Evolutionary conservation across 2,888 invertebrate genomes (phyloP).

Genomic region (Perithous albicinctus): DNA sequence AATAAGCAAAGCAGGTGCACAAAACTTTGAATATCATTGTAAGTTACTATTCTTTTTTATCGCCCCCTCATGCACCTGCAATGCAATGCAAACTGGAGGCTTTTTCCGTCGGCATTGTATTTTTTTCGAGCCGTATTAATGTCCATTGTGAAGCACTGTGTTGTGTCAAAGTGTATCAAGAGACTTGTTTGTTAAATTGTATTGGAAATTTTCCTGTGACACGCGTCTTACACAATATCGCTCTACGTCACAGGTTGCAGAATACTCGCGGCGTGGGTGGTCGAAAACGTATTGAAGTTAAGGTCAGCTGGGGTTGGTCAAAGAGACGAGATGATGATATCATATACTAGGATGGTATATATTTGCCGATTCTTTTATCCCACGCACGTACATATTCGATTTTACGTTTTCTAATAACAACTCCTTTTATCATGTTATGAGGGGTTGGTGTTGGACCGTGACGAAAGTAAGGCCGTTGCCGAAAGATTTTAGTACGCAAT

Average conservation of each 20-base stretch:
- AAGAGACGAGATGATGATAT: not conserved
- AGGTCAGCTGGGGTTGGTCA: not conserved
- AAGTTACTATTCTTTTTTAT: too few species aligned
- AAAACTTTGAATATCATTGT: too few species aligned
- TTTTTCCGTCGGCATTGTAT: too few species aligned
- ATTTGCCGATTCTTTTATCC: too few species aligned
- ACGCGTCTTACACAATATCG: slow-evolving; percentile 23
- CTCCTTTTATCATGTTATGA: slow-evolving; percentile 5
- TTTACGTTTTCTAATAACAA: slow-evolving; percentile 13
- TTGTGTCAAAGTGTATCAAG: not conserved
- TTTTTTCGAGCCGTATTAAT: slow-evolving; percentile 22
- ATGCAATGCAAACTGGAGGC: too few species aligned
- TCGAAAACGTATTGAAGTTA: not conserved
- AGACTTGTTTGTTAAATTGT: slow-evolving; percentile 25
- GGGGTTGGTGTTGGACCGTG: slow-evolving; percentile 21
- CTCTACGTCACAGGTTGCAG: not conserved
- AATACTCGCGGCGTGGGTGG: slow-evolving; percentile 24
- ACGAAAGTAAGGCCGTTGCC: slow-evolving; percentile 45
- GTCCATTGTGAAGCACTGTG: slow-evolving; percentile 11
- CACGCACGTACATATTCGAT: not conserved
- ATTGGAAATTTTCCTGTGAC: slow-evolving; percentile 14
- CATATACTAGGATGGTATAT: not conserved
- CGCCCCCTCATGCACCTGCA: too few species aligned
- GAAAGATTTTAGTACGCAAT: slow-evolving; percentile 13
- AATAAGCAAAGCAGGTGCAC: too few species aligned